Conservation (phyloP, 2,113 vertebrate genomes). For the Syrmaticus mikado region DNA sequence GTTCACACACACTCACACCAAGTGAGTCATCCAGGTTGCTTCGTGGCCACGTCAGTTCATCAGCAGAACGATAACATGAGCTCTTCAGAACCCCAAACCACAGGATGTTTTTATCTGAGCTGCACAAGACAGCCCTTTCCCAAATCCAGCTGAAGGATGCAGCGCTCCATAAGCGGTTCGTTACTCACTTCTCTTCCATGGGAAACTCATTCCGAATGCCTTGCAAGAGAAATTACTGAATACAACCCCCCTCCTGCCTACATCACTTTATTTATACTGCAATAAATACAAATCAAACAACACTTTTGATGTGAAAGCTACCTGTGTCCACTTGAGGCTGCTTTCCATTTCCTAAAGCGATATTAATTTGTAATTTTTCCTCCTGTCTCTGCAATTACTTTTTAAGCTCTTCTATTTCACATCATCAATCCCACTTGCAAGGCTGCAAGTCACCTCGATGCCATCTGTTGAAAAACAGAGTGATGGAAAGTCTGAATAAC, state of each 20-base stretch:
- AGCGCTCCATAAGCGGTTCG: background rate
- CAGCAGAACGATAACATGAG: background rate
- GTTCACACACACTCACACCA: background rate
- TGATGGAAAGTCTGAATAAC: constrained; percentile 68
- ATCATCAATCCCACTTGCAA: constrained; percentile 11
- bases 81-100: constrained; percentile 23
- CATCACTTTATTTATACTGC: background rate
- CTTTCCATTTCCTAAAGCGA: background rate
- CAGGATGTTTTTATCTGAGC: constrained; percentile 51
- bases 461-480: constrained; percentile 60
- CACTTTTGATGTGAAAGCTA: constrained; percentile 29
- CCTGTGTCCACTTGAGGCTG: background rate
- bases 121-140: constrained; percentile 13
- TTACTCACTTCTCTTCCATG: background rate
- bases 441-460: constrained; percentile 52
- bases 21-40: constrained; percentile 9
- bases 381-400: constrained; percentile 39
- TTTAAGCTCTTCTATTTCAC: constrained; percentile 40
- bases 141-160: background rate
- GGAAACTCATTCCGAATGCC: background rate
- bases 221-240: background rate
- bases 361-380: constrained; percentile 45
- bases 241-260: background rate
- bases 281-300: constrained; percentile 61
- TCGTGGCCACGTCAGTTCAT: background rate